Base-by-base conservation (phyloP, 2,888 invertebrate species). In the Ichneumon xanthorius region DNA sequence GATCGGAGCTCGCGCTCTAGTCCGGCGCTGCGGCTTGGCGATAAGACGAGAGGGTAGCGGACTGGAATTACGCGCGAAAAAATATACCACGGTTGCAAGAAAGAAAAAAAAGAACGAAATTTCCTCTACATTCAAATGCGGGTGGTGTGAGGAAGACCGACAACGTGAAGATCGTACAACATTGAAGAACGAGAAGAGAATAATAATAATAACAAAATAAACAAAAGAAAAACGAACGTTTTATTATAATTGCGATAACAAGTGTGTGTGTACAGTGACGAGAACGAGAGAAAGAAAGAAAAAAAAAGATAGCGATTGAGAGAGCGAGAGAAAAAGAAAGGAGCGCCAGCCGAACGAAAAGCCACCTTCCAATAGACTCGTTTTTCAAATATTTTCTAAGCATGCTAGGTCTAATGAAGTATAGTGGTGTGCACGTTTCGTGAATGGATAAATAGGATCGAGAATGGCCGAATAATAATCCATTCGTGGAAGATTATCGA, bases 321-420 rank as follows among this genome's bases (percentile, higher is more conserved):
- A 37, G 19, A 37, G 65, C 65, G 11, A 45, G 19, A 70, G 37
- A 37, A 53, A 67, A 33, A 50, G 50, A 40, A 33, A 19, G 53
- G 68, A 67, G 87, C 88, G 85, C 87, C 88, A 89, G 75, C 84
- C 84, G 87, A 89, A 86, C 85, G 82, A 86, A 81, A 58, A 89
- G 91, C 91, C 92, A 92, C 92, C 91, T 92, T 93, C 91, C 91
- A 93, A 91, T 92, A 91, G 90, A 92, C 91, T 92, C 90, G 89
- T 90, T 93, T 93, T 92, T 90, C 90, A 93, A 92, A 90, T 92
- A 93, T 94, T 93, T 93, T 93, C 91, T 93, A 93, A 93, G 92
- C 90, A 92, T 92, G 91, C 89, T 92, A 92, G 91, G 89, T 92
- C 89, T 92, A 91, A 91, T 87, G 86, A 85, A 80, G 89, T 88